Percentiles rank a stretch among this genome's conserved stretches.
These are phyloP conservation scores for Drosophila anomalata DNA, from an alignment of 2,888 invertebrate species.

Conservation along the genomic window DNA sequence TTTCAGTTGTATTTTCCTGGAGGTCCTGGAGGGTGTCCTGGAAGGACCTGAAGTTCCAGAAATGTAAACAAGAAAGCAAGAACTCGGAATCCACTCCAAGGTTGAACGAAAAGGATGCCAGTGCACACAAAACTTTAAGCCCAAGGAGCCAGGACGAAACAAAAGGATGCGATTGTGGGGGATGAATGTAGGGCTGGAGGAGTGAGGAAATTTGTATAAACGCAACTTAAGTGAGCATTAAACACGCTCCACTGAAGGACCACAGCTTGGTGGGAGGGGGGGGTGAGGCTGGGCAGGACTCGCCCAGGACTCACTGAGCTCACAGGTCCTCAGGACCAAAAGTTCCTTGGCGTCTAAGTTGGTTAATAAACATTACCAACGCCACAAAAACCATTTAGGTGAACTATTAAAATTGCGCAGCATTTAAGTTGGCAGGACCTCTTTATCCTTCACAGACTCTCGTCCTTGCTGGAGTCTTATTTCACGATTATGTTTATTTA, in stretches of 20 bases:
- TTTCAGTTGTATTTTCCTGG: no score
- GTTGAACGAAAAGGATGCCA: conserved; percentile 36
- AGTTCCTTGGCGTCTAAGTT: conserved; percentile 61
- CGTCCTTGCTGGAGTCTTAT: conserved; percentile 38
- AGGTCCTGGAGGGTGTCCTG: conserved; percentile 6
- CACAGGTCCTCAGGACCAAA: conserved; percentile 9
- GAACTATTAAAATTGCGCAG: conserved; percentile 75
- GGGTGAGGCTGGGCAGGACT: neutral
- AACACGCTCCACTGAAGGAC: conserved; percentile 71
- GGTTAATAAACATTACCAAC: conserved; percentile 77
- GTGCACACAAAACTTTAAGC: conserved; percentile 52
- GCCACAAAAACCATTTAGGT: conserved; percentile 76
- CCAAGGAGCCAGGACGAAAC: conserved; percentile 25
- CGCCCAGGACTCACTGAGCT: neutral
- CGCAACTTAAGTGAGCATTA: conserved; percentile 78
- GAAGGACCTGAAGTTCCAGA: conserved; percentile 71
- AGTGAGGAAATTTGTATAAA: conserved; percentile 71
- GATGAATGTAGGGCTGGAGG: conserved; percentile 1
- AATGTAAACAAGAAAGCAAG: conserved; percentile 74
- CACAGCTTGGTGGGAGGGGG: conserved; percentile 12
- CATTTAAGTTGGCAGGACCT: conserved; percentile 60
- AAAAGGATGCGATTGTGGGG: conserved; percentile 34
- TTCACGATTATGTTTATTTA: conserved; percentile 75
- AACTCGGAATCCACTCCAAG: conserved; percentile 61
- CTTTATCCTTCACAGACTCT: neutral